A percentile compares a stretch with the other conserved stretches of the same genome.
phyloP scores from a whole-genome alignment of 2,888 invertebrate species.

The Drosophila koepferae region DNA sequence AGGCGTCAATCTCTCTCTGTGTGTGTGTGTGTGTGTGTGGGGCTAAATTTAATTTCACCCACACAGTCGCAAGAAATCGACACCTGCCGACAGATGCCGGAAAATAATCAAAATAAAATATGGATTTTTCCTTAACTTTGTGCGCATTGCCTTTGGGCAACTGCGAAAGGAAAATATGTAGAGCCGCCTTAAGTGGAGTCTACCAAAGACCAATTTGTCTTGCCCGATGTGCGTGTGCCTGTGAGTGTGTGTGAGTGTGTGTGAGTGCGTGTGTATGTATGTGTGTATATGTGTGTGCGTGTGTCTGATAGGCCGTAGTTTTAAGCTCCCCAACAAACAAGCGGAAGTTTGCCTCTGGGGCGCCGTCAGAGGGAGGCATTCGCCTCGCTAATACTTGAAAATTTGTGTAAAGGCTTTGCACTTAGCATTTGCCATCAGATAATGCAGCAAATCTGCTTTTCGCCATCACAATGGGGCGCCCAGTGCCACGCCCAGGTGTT shows the following conservation, averaged over 20 bases:
- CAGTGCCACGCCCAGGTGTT: conserved; percentile 27
- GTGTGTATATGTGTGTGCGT: conserved; percentile 7
- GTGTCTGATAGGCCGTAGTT: conserved; percentile 55
- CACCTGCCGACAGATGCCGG: conserved; percentile 72
- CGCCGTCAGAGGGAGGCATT: background rate
- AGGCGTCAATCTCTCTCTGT: conserved; percentile 33
- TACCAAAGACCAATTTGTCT: conserved; percentile 81
- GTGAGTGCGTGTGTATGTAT: conserved; percentile 19
- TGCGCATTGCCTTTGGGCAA: conserved; percentile 23
- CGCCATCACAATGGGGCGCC: conserved; percentile 26
- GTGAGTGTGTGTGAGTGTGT: conserved; percentile 21
- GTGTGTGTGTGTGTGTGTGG: background rate
- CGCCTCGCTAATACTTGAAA: conserved; percentile 69
- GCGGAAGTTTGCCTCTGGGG: conserved; percentile 64
- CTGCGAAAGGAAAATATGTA: conserved; percentile 32
- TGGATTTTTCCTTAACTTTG: conserved; percentile 69
- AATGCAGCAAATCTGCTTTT: conserved; percentile 66
- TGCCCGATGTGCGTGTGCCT: conserved; percentile 37
- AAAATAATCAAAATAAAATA: conserved; percentile 79
- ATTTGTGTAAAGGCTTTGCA: conserved; percentile 68
- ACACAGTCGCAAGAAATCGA: conserved; percentile 60
- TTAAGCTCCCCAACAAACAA: conserved; percentile 73
- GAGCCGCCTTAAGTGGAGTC: conserved; percentile 62
- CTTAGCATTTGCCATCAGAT: conserved; percentile 50
- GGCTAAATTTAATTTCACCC: conserved; percentile 70